Conservation (phyloP, 2,888 invertebrate genomes). For the Machimus atricapillus region DNA sequence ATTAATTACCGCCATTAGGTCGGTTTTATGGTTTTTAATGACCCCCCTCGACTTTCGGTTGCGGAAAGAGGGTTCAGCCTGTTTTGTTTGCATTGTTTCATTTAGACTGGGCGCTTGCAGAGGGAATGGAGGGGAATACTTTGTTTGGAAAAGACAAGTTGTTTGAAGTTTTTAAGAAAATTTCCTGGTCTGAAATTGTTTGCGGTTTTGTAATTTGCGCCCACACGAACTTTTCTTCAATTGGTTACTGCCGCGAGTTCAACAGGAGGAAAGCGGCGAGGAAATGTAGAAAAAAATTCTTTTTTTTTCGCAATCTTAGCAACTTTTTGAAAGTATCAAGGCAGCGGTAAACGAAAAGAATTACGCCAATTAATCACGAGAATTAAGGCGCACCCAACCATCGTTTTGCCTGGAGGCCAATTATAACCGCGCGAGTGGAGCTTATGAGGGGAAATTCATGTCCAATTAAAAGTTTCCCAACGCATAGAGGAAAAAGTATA, state of each 20-base stretch:
- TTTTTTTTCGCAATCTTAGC: neutral
- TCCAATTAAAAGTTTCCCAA: conserved; percentile 24
- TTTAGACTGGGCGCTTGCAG: neutral
- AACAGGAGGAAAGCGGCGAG: neutral
- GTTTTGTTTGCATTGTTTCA: neutral
- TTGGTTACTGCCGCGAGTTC: neutral
- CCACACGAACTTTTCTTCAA: neutral
- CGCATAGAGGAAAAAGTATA: neutral
- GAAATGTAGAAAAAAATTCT: neutral
- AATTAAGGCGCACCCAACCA: neutral
- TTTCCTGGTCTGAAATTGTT: neutral
- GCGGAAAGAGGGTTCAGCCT: neutral
- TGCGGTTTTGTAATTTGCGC: neutral
- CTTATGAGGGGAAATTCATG: neutral
- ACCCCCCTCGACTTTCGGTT: neutral
- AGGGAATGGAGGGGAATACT: neutral
- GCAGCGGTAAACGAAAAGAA: conserved; percentile 1
- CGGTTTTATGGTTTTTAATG: conserved; percentile 1
- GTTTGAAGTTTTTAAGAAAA: neutral
- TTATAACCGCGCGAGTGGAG: neutral
- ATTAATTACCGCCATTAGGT: conserved; percentile 24
- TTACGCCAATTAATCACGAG: conserved; percentile 15
- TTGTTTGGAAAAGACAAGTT: neutral
- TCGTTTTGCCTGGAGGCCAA: neutral
- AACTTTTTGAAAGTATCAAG: neutral